Conservation (phyloP, 30 jellyfish, hydroid and myxozoan species). For the Hydra vulgaris region DNA sequence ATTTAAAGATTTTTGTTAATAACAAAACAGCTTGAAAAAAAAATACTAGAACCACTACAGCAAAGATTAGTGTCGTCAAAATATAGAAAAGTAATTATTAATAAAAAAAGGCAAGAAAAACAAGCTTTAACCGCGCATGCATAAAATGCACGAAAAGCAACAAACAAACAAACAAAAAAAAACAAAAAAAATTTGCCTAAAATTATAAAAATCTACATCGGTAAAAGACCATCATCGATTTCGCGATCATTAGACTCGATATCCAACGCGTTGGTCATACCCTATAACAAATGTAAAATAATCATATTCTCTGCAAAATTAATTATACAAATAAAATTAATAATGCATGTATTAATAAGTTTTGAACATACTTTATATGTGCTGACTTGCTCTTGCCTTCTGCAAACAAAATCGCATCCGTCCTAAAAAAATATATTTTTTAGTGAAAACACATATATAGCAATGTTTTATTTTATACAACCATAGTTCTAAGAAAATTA, state of each 20-base stretch:
- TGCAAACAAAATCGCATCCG: conserved; percentile 90
- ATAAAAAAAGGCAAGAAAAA: no score
- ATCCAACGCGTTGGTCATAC: conserved; percentile 84
- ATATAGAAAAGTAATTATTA: no score
- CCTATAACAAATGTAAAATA: conserved; percentile 32
- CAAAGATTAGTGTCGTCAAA: no score
- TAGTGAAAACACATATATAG: neutral
- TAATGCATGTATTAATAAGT: neutral
- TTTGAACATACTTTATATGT: conserved; percentile 52
- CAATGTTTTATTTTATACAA: no score
- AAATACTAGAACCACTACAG: no score
- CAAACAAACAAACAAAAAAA: neutral
- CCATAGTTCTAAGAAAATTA: no score
- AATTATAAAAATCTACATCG: conserved; percentile 28
- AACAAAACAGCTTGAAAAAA: no score
- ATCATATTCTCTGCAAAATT: no score
- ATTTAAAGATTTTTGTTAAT: no score
- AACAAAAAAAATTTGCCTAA: neutral
- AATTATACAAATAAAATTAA: no score
- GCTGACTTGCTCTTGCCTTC: conserved; percentile 74
- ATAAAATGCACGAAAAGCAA: no score
- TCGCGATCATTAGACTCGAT: conserved; percentile 80
- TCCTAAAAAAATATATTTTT: conserved; percentile 40
- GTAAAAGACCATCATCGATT: conserved; percentile 64
- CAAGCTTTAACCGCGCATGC: no score